Evolutionary conservation across 2,113 vertebrate genomes (phyloP).

Genomic region (Anarrhichthys ocellatus): DNA sequence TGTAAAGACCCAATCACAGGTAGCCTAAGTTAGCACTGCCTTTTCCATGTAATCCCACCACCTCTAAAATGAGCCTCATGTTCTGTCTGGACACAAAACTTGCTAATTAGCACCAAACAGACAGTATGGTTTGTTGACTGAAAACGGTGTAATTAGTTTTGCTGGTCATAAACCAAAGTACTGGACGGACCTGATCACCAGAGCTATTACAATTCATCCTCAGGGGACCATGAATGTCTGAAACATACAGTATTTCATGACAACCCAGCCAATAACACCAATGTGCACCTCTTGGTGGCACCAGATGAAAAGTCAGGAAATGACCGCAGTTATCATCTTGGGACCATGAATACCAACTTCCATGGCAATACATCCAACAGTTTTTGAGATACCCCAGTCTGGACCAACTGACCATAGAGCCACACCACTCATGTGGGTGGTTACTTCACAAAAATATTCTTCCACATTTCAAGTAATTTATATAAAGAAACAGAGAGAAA

Average conservation of each 20-base stretch:
- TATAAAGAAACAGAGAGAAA: neutral
- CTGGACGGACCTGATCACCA: neutral
- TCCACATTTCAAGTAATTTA: neutral
- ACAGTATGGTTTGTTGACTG: neutral
- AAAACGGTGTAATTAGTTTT: neutral
- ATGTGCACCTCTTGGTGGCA: too few relatives aligned
- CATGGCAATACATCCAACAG: neutral
- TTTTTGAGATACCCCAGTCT: neutral
- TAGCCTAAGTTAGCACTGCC: neutral
- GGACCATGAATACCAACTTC: neutral
- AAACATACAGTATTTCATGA: neutral
- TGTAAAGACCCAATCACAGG: conserved; percentile 27
- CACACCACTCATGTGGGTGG: neutral
- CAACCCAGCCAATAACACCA: neutral
- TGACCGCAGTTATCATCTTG: neutral
- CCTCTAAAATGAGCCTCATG: neutral
- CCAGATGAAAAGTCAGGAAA: too few relatives aligned
- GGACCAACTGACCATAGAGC: neutral
- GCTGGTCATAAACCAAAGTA: neutral
- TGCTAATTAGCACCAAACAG: neutral
- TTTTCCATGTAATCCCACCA: neutral
- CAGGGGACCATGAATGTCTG: neutral
- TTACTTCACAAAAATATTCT: neutral
- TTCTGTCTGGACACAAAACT: neutral
- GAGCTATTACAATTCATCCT: neutral